Percentiles rank a stretch among this genome's conserved stretches.
These are phyloP conservation scores for Epistrophe grossulariae DNA, from an alignment of 2,888 invertebrate genomes.

Conservation along the genomic window DNA sequence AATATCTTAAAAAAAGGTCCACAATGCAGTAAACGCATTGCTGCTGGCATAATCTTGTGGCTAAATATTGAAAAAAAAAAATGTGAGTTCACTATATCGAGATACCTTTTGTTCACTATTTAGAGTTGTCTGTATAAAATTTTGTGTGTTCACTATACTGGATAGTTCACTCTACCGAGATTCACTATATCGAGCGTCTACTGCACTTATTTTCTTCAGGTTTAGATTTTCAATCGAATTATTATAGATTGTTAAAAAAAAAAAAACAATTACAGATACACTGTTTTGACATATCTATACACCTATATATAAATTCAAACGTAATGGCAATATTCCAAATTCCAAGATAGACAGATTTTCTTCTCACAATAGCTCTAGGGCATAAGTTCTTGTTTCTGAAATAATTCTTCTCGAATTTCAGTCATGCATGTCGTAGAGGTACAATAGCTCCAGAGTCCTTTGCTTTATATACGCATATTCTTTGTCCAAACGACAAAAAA, in stretches of 20 bases:
- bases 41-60: too few species aligned
- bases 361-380: not conserved
- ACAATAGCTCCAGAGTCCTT: not conserved
- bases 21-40: too few species aligned
- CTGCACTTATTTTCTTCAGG: not conserved
- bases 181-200: too few species aligned
- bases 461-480: conserved; percentile 1
- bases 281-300: not conserved
- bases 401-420: conserved; percentile 9
- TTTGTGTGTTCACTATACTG: too few species aligned
- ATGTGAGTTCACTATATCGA: too few species aligned
- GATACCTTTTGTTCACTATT: too few species aligned
- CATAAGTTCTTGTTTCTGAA: conserved; percentile 6
- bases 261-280: not conserved
- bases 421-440: conserved; percentile 8
- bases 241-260: too few species aligned
- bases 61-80: too few species aligned
- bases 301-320: not conserved
- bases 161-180: too few species aligned
- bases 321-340: conserved; percentile 15
- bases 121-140: too few species aligned
- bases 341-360: not conserved
- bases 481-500: conserved; percentile 20
- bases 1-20: too few species aligned
- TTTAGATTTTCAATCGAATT: not conserved